A percentile compares a stretch with the other conserved stretches of the same genome.
Conservation (phyloP, 2,888 invertebrate species). For the Hirudinaria manillensis region DNA sequence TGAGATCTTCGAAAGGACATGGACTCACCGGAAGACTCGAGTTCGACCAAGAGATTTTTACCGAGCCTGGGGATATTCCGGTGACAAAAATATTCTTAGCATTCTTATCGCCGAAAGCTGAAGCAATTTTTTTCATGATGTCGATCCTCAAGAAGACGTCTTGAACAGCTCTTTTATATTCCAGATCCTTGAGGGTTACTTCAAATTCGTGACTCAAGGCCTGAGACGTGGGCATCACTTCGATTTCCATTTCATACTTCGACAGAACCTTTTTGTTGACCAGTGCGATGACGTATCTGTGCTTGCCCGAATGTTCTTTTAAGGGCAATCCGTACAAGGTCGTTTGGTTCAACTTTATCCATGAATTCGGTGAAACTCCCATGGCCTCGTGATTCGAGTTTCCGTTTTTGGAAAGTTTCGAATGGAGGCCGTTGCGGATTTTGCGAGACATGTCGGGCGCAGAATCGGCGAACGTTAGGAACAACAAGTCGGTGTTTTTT, state of each 20-base stretch:
- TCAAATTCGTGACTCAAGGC: slow-evolving; percentile 47
- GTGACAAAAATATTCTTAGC: slow-evolving; percentile 69
- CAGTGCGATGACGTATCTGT: slow-evolving; percentile 73
- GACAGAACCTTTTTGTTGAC: slow-evolving; percentile 72
- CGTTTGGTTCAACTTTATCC: slow-evolving; percentile 81
- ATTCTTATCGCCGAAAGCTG: slow-evolving; percentile 70
- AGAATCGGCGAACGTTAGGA: not conserved
- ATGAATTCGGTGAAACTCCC: slow-evolving; percentile 61
- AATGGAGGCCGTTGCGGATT: not conserved
- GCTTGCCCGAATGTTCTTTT: slow-evolving; percentile 66
- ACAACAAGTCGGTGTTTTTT: not conserved
- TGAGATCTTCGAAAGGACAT: slow-evolving; percentile 73
- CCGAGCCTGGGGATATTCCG: slow-evolving; percentile 63
- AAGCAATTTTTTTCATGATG: slow-evolving; percentile 64
- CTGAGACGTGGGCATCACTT: slow-evolving; percentile 47
- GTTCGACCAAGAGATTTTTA: slow-evolving; percentile 68
- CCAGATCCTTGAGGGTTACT: slow-evolving; percentile 52
- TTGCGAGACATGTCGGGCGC: not conserved
- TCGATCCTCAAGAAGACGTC: slow-evolving; percentile 76
- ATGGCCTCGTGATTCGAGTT: not conserved
- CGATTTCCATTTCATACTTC: slow-evolving; percentile 66
- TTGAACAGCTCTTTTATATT: slow-evolving; percentile 64
- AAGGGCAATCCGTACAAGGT: slow-evolving; percentile 82
- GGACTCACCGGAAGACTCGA: slow-evolving; percentile 71
- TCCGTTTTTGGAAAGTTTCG: too few relatives aligned